These are phyloP conservation scores for Habropoda laboriosa DNA, from an alignment of 1,140 invertebrate species.

Conservation along the genomic window DNA sequence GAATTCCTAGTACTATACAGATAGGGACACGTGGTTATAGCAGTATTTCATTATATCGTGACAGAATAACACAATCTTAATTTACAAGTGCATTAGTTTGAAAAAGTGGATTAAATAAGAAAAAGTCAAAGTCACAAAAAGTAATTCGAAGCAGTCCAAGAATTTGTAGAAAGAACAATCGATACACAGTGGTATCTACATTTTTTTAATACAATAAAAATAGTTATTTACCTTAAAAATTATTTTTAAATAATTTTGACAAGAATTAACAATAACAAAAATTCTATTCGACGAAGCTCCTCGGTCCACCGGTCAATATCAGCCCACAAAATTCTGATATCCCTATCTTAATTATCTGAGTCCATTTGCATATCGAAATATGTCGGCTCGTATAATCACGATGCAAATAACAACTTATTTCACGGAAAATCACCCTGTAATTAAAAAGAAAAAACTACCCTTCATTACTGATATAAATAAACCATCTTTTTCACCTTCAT, in stretches of 20 bases:
- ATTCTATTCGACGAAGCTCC: no score
- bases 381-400: not conserved
- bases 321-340: not conserved
- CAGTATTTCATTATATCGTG: not conserved
- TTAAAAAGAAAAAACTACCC: no score
- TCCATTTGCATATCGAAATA: not conserved
- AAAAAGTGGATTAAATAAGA: not conserved
- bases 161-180: not conserved
- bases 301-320: not conserved
- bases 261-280: no score
- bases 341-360: not conserved
- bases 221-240: no score
- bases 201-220: not conserved
- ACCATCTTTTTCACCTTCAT: not conserved
- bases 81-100: not conserved
- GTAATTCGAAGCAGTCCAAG: not conserved
- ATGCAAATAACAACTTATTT: not conserved
- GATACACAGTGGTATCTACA: not conserved
- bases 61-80: not conserved
- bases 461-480: no score
- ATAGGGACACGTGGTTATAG: not conserved
- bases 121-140: not conserved
- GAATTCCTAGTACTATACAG: constrained; percentile 2
- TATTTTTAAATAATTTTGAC: not conserved
- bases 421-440: not conserved